phyloP scores from a whole-genome alignment of 1,140 invertebrate genomes.

The Sarcophaga peregrina region DNA sequence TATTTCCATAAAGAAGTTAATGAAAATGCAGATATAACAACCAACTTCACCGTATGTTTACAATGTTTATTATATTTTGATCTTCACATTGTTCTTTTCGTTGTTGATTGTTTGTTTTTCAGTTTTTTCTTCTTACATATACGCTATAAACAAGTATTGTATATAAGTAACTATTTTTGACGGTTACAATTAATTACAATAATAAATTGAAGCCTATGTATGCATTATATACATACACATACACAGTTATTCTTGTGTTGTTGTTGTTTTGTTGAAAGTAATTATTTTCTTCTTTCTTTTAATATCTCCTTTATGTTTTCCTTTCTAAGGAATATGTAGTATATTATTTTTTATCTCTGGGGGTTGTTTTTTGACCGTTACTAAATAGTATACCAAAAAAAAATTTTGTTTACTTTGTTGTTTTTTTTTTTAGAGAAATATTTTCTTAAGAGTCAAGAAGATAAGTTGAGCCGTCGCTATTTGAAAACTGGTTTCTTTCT shows the following conservation, averaged over 20 bases:
- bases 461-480: too few species aligned
- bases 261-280: too few species aligned
- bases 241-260: too few species aligned
- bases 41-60: neutral
- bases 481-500: too few species aligned
- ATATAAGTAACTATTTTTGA: too few species aligned
- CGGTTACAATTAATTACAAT: too few species aligned
- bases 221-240: too few species aligned
- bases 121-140: neutral
- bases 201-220: too few species aligned
- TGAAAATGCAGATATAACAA: neutral
- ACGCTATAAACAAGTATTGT: neutral
- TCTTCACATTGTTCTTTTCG: neutral
- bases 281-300: neutral
- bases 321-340: neutral
- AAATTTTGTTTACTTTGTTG: too few species aligned
- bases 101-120: neutral
- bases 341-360: neutral
- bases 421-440: neutral
- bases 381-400: neutral
- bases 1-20: neutral
- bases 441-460: too few species aligned
- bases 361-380: slow-evolving; percentile 18
- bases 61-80: neutral
- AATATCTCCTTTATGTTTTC: neutral